Evolutionary conservation across 2,888 invertebrate genomes (phyloP), one percentile per base, ranked within the genome.

Genomic region (Pseudeuparius sepicola): DNA sequence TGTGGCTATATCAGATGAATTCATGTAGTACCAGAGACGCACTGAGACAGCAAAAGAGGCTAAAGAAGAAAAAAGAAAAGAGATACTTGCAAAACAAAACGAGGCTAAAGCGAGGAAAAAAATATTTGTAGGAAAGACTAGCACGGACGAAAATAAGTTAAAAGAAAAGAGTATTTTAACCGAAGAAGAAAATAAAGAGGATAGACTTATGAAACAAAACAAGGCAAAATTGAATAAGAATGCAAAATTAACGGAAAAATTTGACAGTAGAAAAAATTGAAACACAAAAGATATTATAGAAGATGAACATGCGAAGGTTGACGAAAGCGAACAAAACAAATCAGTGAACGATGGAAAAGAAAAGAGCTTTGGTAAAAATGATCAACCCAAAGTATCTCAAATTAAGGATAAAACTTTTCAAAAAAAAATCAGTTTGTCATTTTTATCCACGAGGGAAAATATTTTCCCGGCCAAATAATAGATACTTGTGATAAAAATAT

Each of bases 401-500:
- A 20, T n/a, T 20, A 20, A 20, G n/a, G n/a, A 20, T 20, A 20
- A 20, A 20, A 6, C 20, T 20, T 20, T 20, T n/a, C 20, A 29
- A 3, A 15, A 25, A 25, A 29, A 29, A 29, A 14, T 14, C 29
- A 28, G 4, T 12, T 14, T 29, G 3, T n/a, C 10, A 25, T 2
- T 14, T 5, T 25, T 7, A 25, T 14, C 12, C 18, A 17, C 16
- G 16, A 29, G 17, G 13, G 13, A 3, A 20, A 31, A 31, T 31
- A 31, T 31, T 31, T 31, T 10, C 31, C 17, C 9, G 31, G 31
- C n/a, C 18, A 17, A 31, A 15, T 31, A 16, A 13, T 17, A 31
- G 31, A 31, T 23, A 24, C 14, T 6, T 12, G 13, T 24, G 23
- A 23, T 14, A 32, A 31, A 24, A 23, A 32, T 32, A 14, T 16